Base-by-base conservation (phyloP, 2,113 vertebrate species). In the Nothocercus nigrocapillus region DNA sequence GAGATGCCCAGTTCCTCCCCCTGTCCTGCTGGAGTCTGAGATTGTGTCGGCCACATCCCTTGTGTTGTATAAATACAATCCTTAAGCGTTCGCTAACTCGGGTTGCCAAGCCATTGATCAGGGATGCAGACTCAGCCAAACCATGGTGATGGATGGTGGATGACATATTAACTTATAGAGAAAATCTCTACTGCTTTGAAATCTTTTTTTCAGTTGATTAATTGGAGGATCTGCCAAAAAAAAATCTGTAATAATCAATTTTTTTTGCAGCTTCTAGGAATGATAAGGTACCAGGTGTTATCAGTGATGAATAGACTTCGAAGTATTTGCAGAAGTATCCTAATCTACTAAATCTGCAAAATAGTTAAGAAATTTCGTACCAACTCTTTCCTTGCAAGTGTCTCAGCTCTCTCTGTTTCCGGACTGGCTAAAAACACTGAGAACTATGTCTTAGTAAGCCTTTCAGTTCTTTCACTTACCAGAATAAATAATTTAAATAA, bases 181-280 rank as follows among this genome's bases (percentile, higher is more conserved):
- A 92, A 82, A 93, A 42, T 84, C 27, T 87, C 66, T 36, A 61
- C 20, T 85, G 91, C 89, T 89, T 68, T 63, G 81, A 85, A 93
- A 91, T 93, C 69, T 90, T 90, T 94, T 82, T 81, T 49, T 81
- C 78, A 62, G 69, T 64, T 93, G 91, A 94, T 95, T 82, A 85
- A 96, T 90, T 58, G 76, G 34, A 69, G 54, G 81, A 87, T 82
- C 69, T 92, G 89, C 53, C 84, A 79, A 66, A 92, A 95, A 95
- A 95, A 95, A 94, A 56, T 91, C 93, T 86, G 94, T 90, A 90
- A 79, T 90, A 86, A 94, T 47, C 45, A 92, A 25, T 36, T 82
- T 95, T 89, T 94, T 54, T 85, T 62, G 62, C 73, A 85, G 77
- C 7, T 5, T 81, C 72, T 87, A 58, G 86, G 86, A 94, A 89